Percentiles rank a stretch among this genome's conserved stretches.
Conservation (phyloP, 2,888 invertebrate species). For the Malacosoma neustria region DNA sequence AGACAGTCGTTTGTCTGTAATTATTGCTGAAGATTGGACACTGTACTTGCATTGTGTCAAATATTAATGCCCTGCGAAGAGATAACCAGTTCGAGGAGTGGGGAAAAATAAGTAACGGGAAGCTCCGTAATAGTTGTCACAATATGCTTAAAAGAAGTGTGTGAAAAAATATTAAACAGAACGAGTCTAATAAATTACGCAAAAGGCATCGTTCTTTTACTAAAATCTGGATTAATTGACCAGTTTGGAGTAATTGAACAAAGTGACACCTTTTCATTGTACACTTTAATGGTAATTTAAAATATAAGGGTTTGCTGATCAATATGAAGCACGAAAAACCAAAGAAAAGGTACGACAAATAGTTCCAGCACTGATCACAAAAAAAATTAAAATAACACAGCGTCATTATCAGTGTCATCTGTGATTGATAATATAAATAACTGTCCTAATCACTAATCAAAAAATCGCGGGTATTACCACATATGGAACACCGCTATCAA, state of each 20-base stretch:
- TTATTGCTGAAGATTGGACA: too few species aligned
- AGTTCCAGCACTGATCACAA: slow-evolving; percentile 8
- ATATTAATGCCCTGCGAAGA: slow-evolving; percentile 18
- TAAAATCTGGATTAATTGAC: slow-evolving; percentile 9
- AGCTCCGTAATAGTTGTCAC: slow-evolving; percentile 18
- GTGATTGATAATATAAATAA: too few species aligned
- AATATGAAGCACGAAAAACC: slow-evolving; percentile 10
- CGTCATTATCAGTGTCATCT: too few species aligned
- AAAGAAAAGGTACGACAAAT: slow-evolving; percentile 9
- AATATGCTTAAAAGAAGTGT: slow-evolving; percentile 13
- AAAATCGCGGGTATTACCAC: slow-evolving; percentile 3
- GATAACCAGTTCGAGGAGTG: slow-evolving; percentile 12
- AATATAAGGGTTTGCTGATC: slow-evolving; percentile 9
- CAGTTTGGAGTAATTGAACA: slow-evolving; percentile 13
- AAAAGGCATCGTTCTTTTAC: slow-evolving; percentile 5
- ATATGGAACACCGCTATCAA: slow-evolving; percentile 13
- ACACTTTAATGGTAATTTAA: slow-evolving; percentile 15
- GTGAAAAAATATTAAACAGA: slow-evolving; percentile 1
- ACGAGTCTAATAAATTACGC: too few species aligned
- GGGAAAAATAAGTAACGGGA: slow-evolving; percentile 17
- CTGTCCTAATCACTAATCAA: slow-evolving; percentile 9
- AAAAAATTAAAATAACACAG: too few species aligned
- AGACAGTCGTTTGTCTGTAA: too few species aligned
- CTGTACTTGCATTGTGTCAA: slow-evolving; percentile 9
- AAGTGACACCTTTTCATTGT: slow-evolving; percentile 13